Conservation (phyloP, 2,113 vertebrate species). For the Panthera tigris region DNA sequence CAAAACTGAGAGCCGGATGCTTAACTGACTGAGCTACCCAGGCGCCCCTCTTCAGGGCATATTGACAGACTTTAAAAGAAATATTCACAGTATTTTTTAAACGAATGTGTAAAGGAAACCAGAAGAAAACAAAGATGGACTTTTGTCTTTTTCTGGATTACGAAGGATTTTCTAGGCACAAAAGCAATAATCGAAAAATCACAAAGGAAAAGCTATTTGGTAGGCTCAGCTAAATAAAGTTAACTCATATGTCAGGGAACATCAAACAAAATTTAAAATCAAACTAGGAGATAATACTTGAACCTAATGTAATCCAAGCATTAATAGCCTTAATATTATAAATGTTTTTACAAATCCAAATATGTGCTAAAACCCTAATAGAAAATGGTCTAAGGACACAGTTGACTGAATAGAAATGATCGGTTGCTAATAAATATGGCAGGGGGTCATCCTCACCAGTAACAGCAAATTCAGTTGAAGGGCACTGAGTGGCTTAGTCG, state of each 20-base stretch:
- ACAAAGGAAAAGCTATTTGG: neutral
- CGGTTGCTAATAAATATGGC: neutral
- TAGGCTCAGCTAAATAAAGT: neutral
- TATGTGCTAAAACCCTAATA: neutral
- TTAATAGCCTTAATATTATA: neutral
- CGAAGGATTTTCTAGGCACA: slow-evolving; percentile 27
- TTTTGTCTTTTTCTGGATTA: slow-evolving; percentile 36
- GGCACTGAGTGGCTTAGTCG: no score
- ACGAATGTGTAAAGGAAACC: neutral
- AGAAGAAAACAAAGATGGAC: neutral
- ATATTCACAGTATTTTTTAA: neutral
- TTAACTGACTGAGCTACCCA: no score
- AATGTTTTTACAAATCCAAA: neutral
- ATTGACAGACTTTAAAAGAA: slow-evolving; percentile 16
- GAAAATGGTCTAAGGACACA: neutral
- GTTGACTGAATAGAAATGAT: neutral
- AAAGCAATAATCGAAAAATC: neutral
- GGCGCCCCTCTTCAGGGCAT: neutral
- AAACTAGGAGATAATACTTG: neutral
- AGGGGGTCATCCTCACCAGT: neutral
- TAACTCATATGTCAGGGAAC: neutral
- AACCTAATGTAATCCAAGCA: neutral
- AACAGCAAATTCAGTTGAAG: neutral
- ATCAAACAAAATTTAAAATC: neutral
- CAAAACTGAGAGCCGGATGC: no score